Evolutionary conservation across 1,140 invertebrate species (phyloP).

Genomic region (Mycetomoellerius zeteki): DNA sequence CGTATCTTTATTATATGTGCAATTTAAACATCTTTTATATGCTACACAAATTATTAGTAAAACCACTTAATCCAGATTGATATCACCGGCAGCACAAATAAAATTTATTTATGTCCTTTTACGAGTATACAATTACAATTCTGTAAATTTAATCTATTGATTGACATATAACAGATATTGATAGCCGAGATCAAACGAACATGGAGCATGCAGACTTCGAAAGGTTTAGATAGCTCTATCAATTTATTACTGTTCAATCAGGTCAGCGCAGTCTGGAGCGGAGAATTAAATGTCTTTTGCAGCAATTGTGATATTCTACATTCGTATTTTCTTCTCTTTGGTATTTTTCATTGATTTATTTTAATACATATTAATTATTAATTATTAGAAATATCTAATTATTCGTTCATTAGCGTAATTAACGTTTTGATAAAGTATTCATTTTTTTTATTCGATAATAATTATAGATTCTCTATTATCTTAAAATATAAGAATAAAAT

Average conservation of each 20-base stretch:
- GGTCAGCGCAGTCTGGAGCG: neutral
- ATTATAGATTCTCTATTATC: neutral
- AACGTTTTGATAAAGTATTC: neutral
- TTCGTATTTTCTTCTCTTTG: neutral
- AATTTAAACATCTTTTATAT: conserved; percentile 27
- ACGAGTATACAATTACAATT: conserved; percentile 1
- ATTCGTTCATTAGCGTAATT: neutral
- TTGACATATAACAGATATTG: conserved; percentile 38
- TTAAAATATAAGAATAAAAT: conserved; percentile 5
- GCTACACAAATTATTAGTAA: conserved; percentile 6
- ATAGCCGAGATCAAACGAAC: conserved; percentile 12
- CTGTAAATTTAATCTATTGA: conserved; percentile 16
- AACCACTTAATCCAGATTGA: conserved; percentile 25
- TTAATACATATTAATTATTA: neutral
- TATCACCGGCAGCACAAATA: neutral
- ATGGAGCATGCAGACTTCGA: neutral
- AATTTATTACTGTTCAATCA: conserved; percentile 49
- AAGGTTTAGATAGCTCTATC: conserved; percentile 6
- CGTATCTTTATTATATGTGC: conserved; percentile 34
- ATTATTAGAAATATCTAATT: neutral
- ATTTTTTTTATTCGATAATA: conserved; percentile 11
- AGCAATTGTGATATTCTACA: conserved; percentile 22
- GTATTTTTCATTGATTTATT: neutral
- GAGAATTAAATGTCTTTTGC: conserved; percentile 29
- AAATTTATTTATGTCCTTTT: conserved; percentile 19